Evolutionary conservation across 37 sponge, comb jelly and placozoan genomes (phyloP), one percentile per base, ranked within the genome.

Genomic region (Sycon ciliatum): DNA sequence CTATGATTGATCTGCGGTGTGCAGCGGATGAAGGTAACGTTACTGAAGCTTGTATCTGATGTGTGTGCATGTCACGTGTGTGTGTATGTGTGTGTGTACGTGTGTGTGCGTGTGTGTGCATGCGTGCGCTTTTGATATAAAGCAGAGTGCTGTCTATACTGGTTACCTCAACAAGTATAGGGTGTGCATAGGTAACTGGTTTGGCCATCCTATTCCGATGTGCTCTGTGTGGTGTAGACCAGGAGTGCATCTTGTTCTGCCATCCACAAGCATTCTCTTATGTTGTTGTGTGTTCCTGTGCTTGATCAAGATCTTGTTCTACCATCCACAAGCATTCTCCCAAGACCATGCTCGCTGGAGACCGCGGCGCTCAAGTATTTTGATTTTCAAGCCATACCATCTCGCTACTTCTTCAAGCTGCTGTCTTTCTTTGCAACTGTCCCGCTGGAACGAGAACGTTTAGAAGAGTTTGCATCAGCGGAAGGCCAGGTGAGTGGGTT

Each of bases 371-470:
- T 78, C 0, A 73, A 79, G 68, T 76, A 89, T 53, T 72, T 92
- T 27, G 93, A 97, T 80, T 73, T 97, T 36, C 78, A 77, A 72
- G 75, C 84, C 53, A 66, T 86, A 22, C 99, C 99, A 4, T 36
- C 81, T 1, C 68, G 93, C 27, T 80, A 73, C 30, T 97, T 97
- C 80, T 97, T 97, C 63, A 85, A 84, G 77, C 74, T 89, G 4
- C 74, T 92, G n/a, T 33, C 83, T 1, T 55, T 79, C 57, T 91
- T 97, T 70, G 76, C 90, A 7, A 34, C 79, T 18, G 56, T 67
- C 35, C 90, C 92, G 30, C 38, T 89, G 56, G 99, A 97, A 81
- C 83, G 63, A 76, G 99, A 92, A 78, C 89, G 84, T 33, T 76
- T 97, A 46, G 39, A 38, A 13, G 99, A 97, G 56, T 92, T 97